Percentiles rank a stretch among this genome's conserved stretches.
Evolutionary conservation across 1,140 invertebrate species (phyloP).

Genomic region (Melanaphis sacchari): DNA sequence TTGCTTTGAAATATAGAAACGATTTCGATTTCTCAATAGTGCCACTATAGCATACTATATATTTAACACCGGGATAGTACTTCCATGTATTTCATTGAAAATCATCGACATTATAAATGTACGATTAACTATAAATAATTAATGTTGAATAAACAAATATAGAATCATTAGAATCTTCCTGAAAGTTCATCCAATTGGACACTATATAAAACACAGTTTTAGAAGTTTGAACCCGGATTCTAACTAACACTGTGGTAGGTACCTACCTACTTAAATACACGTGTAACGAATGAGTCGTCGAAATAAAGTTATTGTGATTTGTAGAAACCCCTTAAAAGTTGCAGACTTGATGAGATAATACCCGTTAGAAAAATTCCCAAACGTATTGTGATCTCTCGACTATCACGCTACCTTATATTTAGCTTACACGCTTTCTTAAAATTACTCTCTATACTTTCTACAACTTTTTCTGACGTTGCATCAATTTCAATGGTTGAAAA

Average conservation of each 20-base stretch:
- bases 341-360: background rate
- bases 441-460: background rate
- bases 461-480: background rate
- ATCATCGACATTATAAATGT: background rate
- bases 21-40: background rate
- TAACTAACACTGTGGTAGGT: background rate
- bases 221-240: background rate
- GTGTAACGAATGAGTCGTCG: background rate
- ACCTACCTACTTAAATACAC: background rate
- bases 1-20: background rate
- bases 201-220: background rate
- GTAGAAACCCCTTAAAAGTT: background rate
- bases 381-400: background rate
- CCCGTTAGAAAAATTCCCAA: background rate
- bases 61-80: background rate
- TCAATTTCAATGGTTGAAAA: background rate
- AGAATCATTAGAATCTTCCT: background rate
- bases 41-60: background rate
- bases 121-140: background rate
- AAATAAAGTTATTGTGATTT: background rate
- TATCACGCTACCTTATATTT: background rate
- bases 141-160: background rate
- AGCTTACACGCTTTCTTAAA: background rate
- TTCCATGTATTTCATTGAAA: background rate
- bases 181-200: background rate